Evolutionary conservation across 2,113 vertebrate species (phyloP), one percentile per base, ranked within the genome.

Genomic region (Melanostigma gelatinosum): DNA sequence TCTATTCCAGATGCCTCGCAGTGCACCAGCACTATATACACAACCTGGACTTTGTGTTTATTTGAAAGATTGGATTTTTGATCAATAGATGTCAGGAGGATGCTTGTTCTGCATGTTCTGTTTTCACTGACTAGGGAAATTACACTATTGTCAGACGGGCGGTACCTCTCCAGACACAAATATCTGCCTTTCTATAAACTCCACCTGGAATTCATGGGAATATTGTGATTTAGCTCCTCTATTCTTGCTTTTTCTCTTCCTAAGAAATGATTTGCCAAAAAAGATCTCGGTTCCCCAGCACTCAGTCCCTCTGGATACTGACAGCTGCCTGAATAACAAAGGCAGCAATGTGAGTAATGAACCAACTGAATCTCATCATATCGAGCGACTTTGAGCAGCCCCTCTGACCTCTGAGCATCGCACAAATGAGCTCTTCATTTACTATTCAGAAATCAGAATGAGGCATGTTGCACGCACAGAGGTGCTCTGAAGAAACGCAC

Each of bases 341-440:
- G 58, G 77, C 82, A 82, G 71, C 73, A 71, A 62, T 57, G 77
- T 78, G 84, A 80, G 67, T 91, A 85, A 91, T 91, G 79, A 91
- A 85, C 74, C 82, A 75, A 67, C 78, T 85, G 75, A 90, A 85
- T 86, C 82, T 90, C 82, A 92, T 93, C 87, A 90, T 78, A 87
- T 74, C 36, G 65, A 77, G 77, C 52, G 73, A 85, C 82, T 87
- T 29, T 62, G 84, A 40, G 73, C 70, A 69, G 79, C 79, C 83
- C 70, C 57, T 32, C 54, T 84, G 87, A 89, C 86, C 77, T 82
- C 73, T 67, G 77, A 84, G 77, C 79, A 27, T 63, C 66, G 29
- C 77, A 32, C 88, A 92, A 89, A 91, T 87, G 38, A 90, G 92
- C 77, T 89, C 93, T 93, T 89, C 82, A 91, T 91, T 90, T 88